Percentiles rank a stretch among this genome's conserved stretches.
Conservation (phyloP, 2,888 invertebrate species). For the Drosophila koepferae region DNA sequence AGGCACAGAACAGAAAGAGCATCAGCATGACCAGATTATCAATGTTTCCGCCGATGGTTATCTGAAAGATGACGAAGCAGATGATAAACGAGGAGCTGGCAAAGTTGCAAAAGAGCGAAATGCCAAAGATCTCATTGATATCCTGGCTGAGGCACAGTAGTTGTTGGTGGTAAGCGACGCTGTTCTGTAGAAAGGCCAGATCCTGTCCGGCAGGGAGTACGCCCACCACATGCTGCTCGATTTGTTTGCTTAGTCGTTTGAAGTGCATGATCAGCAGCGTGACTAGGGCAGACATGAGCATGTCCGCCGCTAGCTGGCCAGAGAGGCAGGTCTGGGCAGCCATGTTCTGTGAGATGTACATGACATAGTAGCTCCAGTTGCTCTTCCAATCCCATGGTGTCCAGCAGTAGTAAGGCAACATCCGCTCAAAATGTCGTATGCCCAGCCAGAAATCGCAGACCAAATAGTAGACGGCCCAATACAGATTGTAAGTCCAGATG, state of each 20-base stretch:
- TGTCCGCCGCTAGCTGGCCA: conserved; percentile 77
- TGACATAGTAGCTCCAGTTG: conserved; percentile 65
- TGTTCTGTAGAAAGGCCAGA: conserved; percentile 49
- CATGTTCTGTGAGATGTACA: conserved; percentile 71
- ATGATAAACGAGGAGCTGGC: conserved; percentile 79
- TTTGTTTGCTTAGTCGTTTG: conserved; percentile 56
- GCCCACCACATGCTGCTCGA: conserved; percentile 58
- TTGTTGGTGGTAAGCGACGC: conserved; percentile 70
- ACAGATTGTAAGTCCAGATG: conserved; percentile 82
- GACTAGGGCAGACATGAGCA: conserved; percentile 77
- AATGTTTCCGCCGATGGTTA: conserved; percentile 72
- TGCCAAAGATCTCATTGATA: conserved; percentile 78
- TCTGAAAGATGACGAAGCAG: conserved; percentile 82
- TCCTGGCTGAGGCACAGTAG: conserved; percentile 46
- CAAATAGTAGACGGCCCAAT: conserved; percentile 65
- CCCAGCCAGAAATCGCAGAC: conserved; percentile 67
- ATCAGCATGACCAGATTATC: conserved; percentile 72
- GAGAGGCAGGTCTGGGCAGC: conserved; percentile 75
- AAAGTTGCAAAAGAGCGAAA: conserved; percentile 79
- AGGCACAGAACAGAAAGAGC: conserved; percentile 76
- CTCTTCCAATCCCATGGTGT: conserved; percentile 77
- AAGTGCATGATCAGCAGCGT: conserved; percentile 83
- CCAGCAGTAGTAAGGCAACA: conserved; percentile 75
- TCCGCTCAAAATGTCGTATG: conserved; percentile 49
- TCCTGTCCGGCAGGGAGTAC: conserved; percentile 36